A percentile compares a stretch with the other conserved stretches of the same genome.
Conservation (phyloP, 2,797 vertebrate genomes). For the Poecilia gillii region DNA sequence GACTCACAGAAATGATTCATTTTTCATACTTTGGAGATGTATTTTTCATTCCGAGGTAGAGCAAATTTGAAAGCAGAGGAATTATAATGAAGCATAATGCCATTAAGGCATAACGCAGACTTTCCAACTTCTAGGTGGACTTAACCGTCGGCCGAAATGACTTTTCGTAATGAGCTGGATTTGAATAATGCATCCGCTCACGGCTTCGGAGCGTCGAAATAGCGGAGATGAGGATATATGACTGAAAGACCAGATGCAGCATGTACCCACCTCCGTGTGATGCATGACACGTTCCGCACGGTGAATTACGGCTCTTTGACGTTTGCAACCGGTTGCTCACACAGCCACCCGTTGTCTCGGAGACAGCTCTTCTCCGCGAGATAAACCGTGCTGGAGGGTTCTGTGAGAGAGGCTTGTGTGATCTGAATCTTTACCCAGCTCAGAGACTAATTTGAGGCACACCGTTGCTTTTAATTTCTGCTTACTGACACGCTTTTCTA, state of each 20-base stretch:
- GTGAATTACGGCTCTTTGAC: constrained; percentile 70
- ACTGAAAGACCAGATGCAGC: constrained; percentile 71
- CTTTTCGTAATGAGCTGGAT: constrained; percentile 76
- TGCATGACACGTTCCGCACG: constrained; percentile 56
- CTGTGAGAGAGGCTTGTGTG: constrained; percentile 36
- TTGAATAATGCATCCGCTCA: constrained; percentile 75
- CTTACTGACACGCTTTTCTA: constrained; percentile 31
- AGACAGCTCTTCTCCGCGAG: constrained; percentile 52
- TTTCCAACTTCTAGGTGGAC: constrained; percentile 69
- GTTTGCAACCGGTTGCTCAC: constrained; percentile 53
- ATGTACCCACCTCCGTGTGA: constrained; percentile 67
- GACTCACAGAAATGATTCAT: constrained; percentile 26
- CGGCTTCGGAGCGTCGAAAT: constrained; percentile 67
- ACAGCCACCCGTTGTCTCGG: constrained; percentile 38
- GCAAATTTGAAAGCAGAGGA: constrained; percentile 48
- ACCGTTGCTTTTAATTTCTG: constrained; percentile 21
- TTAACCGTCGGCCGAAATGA: constrained; percentile 66
- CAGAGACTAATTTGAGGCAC: constrained; percentile 35
- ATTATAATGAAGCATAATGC: constrained; percentile 63
- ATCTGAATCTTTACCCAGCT: constrained; percentile 48
- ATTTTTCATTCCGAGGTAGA: constrained; percentile 74
- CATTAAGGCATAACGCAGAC: constrained; percentile 46
- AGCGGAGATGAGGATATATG: constrained; percentile 75
- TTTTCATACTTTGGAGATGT: constrained; percentile 76
- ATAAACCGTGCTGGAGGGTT: constrained; percentile 48